Conservation (phyloP, 2,797 vertebrate genomes). For the Spatula clypeata region DNA sequence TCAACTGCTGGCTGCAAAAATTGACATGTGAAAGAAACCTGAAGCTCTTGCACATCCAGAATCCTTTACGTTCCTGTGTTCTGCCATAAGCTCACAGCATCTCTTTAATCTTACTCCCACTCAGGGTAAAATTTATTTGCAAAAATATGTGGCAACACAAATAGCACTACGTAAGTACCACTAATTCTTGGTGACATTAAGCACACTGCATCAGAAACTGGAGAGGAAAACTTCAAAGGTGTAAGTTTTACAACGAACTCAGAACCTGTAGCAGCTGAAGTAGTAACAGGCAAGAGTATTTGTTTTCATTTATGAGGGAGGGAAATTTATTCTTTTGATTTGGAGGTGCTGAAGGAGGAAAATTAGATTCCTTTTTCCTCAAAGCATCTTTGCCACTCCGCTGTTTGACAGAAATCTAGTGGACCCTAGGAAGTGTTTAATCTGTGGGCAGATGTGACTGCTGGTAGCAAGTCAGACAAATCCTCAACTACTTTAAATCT, state of each 20-base stretch:
- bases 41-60: background rate
- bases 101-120: background rate
- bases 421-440: background rate
- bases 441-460: background rate
- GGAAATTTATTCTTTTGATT: constrained; percentile 34
- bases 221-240: background rate
- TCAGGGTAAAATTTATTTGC: background rate
- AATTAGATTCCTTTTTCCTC: constrained; percentile 15
- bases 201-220: background rate
- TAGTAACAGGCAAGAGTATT: background rate
- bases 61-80: background rate
- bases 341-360: background rate
- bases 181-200: background rate
- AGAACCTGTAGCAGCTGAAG: background rate
- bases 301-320: background rate
- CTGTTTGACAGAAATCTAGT: constrained; percentile 12
- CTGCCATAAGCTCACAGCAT: background rate
- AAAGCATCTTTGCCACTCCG: background rate
- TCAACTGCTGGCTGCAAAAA: background rate
- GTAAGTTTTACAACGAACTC: background rate
- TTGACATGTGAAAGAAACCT: background rate
- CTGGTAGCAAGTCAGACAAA: background rate
- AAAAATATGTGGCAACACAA: background rate
- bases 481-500: background rate
- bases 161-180: background rate